Conservation (phyloP, 37 sponge, comb jelly and placozoan genomes). For the Axinella damicornis region DNA sequence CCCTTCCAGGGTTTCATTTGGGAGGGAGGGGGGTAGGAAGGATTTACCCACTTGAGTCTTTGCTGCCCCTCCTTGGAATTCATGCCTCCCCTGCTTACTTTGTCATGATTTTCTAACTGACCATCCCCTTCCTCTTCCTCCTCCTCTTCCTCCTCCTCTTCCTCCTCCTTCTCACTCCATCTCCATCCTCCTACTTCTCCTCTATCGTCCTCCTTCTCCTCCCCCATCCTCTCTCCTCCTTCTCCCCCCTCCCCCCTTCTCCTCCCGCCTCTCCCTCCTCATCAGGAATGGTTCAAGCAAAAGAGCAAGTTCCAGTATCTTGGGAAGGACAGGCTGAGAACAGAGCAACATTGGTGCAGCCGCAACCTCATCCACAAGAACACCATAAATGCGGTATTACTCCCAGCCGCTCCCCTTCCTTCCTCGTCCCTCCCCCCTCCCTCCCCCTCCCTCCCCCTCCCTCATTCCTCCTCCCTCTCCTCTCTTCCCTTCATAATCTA, state of each 20-base stretch:
- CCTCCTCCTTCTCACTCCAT: not conserved
- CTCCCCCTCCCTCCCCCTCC: no score
- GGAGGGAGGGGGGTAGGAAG: no score
- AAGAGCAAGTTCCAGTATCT: not conserved
- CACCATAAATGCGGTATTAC: slow-evolving; percentile 50
- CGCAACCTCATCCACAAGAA: slow-evolving; percentile 54
- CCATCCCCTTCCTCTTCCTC: not conserved
- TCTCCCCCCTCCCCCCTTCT: not conserved
- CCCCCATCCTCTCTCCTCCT: not conserved
- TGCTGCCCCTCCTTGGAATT: no score
- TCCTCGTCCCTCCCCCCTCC: no score
- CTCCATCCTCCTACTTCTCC: no score
- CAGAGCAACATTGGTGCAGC: slow-evolving; percentile 75
- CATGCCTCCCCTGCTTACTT: no score
- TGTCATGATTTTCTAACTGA: no score
- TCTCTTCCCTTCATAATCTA: no score
- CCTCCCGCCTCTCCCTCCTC: not conserved
- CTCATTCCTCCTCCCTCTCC: no score
- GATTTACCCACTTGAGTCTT: no score
- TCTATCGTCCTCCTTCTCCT: not conserved
- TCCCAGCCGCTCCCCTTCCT: no score
- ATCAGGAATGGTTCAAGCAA: not conserved
- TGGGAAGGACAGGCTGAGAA: not conserved
- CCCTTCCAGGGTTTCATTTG: no score
- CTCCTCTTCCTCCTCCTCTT: not conserved